These are phyloP conservation scores for Sciurus vulgaris DNA, from an alignment of 2,797 vertebrate genomes.

Conservation along the genomic window DNA sequence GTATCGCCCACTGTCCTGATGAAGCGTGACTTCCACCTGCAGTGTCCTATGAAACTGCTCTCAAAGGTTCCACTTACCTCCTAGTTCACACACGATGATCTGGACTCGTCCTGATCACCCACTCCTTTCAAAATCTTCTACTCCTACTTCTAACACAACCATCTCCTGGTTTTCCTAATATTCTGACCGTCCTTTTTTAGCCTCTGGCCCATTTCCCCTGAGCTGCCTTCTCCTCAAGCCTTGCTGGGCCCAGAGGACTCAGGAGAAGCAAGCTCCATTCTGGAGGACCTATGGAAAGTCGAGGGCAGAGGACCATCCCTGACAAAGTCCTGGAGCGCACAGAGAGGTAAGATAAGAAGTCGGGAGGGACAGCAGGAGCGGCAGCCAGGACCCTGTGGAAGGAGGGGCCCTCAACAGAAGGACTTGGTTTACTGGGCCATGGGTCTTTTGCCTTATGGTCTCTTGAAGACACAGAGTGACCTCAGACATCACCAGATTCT, in stretches of 20 bases:
- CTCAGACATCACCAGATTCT: neutral
- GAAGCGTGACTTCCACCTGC: neutral
- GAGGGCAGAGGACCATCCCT: neutral
- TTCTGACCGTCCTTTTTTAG: neutral
- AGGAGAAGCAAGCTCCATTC: neutral
- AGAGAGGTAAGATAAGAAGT: neutral
- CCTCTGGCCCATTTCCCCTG: neutral
- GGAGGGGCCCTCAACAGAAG: neutral
- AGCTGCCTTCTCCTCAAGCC: neutral
- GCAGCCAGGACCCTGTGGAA: neutral
- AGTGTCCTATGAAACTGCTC: neutral
- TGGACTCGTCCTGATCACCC: neutral
- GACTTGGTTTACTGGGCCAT: neutral
- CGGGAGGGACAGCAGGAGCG: neutral
- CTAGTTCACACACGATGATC: neutral
- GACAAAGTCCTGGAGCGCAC: neutral
- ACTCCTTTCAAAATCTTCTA: neutral
- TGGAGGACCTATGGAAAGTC: neutral
- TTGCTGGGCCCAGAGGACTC: neutral
- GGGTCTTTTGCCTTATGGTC: neutral
- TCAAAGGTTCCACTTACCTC: neutral
- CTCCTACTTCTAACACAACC: neutral
- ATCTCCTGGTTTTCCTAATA: neutral
- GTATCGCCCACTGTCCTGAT: neutral
- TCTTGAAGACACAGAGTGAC: neutral